Evolutionary conservation across 1,140 invertebrate genomes (phyloP).

Genomic region (Batillaria attramentaria): DNA sequence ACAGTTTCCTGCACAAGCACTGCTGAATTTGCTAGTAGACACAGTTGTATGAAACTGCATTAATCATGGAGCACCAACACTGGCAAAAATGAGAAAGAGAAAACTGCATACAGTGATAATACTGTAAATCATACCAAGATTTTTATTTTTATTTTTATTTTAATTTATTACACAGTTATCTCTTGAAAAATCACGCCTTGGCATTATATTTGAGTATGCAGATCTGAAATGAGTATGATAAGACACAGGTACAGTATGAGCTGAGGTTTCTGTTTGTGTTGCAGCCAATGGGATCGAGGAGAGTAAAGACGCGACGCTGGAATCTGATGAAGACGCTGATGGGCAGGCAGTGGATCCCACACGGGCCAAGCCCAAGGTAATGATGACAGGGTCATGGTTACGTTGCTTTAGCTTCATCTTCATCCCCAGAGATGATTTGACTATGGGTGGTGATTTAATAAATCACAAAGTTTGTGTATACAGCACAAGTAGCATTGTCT

Average conservation of each 20-base stretch:
- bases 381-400: too few species aligned
- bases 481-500: too few species aligned
- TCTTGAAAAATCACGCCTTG: not conserved
- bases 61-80: too few species aligned
- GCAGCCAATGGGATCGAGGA: constrained; percentile 24
- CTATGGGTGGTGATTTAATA: too few species aligned
- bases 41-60: too few species aligned
- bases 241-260: not conserved
- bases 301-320: not conserved
- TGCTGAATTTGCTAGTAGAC: too few species aligned
- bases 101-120: not conserved
- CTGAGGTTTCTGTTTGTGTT: not conserved
- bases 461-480: too few species aligned
- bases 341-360: constrained; percentile 27
- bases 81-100: too few species aligned
- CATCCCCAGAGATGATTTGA: too few species aligned
- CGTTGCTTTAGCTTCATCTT: too few species aligned
- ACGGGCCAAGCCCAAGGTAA: constrained; percentile 28
- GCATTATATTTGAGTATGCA: not conserved
- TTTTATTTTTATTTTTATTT: not conserved
- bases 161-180: not conserved
- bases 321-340: constrained; percentile 30
- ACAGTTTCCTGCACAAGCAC: too few species aligned
- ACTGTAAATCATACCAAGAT: not conserved
- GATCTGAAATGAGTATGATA: not conserved